These are phyloP conservation scores for Mormyrus lacerda DNA, from an alignment of 2,113 vertebrate genomes.

Conservation along the genomic window DNA sequence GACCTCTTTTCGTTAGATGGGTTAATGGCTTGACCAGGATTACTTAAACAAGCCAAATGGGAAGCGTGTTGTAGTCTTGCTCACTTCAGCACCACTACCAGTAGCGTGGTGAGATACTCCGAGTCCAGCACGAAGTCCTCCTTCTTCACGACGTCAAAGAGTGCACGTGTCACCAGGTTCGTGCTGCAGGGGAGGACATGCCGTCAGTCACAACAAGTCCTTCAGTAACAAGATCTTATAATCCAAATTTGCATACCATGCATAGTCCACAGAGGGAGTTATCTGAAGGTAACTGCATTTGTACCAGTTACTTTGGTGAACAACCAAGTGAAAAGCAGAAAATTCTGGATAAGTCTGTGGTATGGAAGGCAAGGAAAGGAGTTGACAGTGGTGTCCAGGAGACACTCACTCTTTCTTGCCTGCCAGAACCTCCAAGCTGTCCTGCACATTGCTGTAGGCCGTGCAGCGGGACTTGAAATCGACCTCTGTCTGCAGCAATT, in stretches of 20 bases:
- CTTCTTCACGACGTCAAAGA: slow-evolving; percentile 75
- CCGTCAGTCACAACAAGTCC: not conserved
- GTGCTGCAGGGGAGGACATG: slow-evolving; percentile 52
- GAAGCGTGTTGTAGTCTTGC: slow-evolving; percentile 30
- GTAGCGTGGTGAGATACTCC: slow-evolving; percentile 84
- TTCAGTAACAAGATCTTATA: not conserved
- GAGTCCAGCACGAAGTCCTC: slow-evolving; percentile 88
- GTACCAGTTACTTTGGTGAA: not conserved
- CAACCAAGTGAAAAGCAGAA: not conserved
- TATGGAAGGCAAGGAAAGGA: not conserved
- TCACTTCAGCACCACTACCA: slow-evolving; percentile 86
- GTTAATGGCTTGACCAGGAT: not conserved
- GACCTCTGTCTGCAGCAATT: slow-evolving; percentile 77
- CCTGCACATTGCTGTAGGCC: slow-evolving; percentile 71
- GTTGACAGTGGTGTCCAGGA: not conserved
- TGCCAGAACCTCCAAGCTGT: slow-evolving; percentile 67
- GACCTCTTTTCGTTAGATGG: not conserved
- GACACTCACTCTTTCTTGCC: slow-evolving; percentile 69
- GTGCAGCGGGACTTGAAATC: slow-evolving; percentile 74
- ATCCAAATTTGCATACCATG: not conserved
- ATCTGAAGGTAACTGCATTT: not conserved
- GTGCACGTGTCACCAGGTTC: slow-evolving; percentile 71
- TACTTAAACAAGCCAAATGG: not conserved
- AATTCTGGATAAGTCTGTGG: not conserved
- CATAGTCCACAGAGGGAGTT: not conserved